Evolutionary conservation across 2,797 vertebrate genomes (phyloP), one percentile per base, ranked within the genome.

Genomic region (Miichthys miiuy): DNA sequence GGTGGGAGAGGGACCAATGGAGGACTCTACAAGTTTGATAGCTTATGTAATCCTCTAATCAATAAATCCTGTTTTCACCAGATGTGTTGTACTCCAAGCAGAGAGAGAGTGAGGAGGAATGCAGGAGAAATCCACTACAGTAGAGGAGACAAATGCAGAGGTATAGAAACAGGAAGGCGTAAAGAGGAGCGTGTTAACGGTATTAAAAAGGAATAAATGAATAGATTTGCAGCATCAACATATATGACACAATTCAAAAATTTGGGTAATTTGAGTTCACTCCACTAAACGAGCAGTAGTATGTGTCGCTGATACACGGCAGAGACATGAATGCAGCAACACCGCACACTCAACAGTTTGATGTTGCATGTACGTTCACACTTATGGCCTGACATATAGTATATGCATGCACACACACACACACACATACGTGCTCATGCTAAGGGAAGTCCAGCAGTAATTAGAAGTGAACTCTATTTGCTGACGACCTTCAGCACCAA

Each of bases 381-480:
- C 12, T 41, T 52, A 54, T 61, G 46, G 63, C 64, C 54, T 70
- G 54, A 64, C 17, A 50, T 74, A 56, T 44, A 75, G 34, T 68
- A 75, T 77, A 83, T 68, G 54, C 60, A 73, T 21, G 12, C 57
- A 68, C 56, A 55, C 44, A 34, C 34, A 34, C 30, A 30, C 27
- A 67, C 70, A 74, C 58, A 48, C 44, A 82, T 77, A 48, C 27
- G 27, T 46, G 64, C 74, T 66, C 78, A 61, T 71, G 44, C 79
- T 60, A 56, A 72, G 72, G 71, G 71, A 88, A 76, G 89, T 83
- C 80, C 82, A 83, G 82, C 88, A 87, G 91, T 95, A 95, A 94
- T 96, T 94, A 93, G 88, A 85, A 79, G 78, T 91, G 82, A 94
- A 92, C 91, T 93, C 83, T 80, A 93, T 93, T 94, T 94, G 89